phyloP scores from a whole-genome alignment of 2,888 invertebrate species.

The Argyra leucocephala region DNA sequence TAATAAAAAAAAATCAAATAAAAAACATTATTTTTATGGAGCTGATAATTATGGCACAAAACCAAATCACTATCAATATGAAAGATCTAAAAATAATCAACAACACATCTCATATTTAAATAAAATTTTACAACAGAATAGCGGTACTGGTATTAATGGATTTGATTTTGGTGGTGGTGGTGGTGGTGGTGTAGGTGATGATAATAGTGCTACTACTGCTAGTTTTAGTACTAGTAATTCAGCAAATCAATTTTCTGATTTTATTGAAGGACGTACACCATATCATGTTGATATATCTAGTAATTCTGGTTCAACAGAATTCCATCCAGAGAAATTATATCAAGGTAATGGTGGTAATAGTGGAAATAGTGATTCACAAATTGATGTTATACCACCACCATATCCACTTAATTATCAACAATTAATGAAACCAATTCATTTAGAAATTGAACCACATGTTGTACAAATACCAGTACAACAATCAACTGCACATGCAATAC shows the following conservation, averaged over 20 bases:
- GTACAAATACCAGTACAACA: constrained; percentile 33
- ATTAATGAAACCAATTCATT: constrained; percentile 36
- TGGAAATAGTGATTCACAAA: constrained; percentile 31
- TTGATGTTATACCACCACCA: constrained; percentile 39
- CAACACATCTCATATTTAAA: constrained; percentile 23
- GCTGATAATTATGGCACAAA: neutral
- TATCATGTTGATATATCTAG: constrained; percentile 56
- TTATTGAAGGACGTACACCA: constrained; percentile 45
- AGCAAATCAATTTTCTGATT: constrained; percentile 8
- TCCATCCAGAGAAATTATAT: constrained; percentile 24
- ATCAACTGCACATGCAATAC: constrained; percentile 25
- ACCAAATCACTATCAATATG: constrained; percentile 21
- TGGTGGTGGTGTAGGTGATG: constrained; percentile 11
- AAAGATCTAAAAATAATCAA: constrained; percentile 24
- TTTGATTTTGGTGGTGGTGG: neutral
- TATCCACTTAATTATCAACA: constrained; percentile 33
- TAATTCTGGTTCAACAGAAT: constrained; percentile 19
- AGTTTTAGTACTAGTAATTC: constrained; percentile 1
- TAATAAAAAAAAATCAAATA: constrained; percentile 21
- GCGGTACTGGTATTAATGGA: neutral
- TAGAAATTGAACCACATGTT: constrained; percentile 37
- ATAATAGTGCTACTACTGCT: neutral
- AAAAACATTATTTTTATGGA: constrained; percentile 19
- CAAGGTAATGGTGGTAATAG: constrained; percentile 4
- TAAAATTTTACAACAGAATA: constrained; percentile 2